Base-by-base conservation (phyloP, 2,888 invertebrate genomes). In the Rhogogaster chlorosoma region DNA sequence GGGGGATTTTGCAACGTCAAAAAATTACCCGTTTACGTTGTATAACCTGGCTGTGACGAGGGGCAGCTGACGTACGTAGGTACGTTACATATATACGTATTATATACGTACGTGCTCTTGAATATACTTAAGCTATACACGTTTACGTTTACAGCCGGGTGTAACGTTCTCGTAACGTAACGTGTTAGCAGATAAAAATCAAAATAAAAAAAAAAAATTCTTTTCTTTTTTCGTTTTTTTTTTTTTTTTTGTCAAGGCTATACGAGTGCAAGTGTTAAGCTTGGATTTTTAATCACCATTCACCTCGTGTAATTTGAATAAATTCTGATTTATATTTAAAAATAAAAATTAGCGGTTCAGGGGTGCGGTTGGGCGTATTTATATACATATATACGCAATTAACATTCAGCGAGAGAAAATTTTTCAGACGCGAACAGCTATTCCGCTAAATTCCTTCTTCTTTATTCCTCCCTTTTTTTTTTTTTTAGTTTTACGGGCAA, bases 101-200 rank as follows among this genome's bases (percentile, higher is more conserved):
- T n/a, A n/a, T n/a, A n/a, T n/a, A n/a, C n/a, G 67, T 32, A 73
- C 73, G 77, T 77, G 77, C 77, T 49, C 49, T 32, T 77, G 77
- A 77, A 77, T 77, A 77, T 29, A 38, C 29, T 77, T 45, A 53
- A 77, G 49, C 49, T 22, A 6, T 12, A 38, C 18, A 15, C 67
- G 32, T 67, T 29, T 29, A 57, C 61, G 61, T 26, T 61, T 71
- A 71, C 1, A 71, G 18, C 36, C 38, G 70, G 38, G n/a, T 53
- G 53, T 53, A n/a, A 53, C 53, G 2, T 53, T n/a, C 53, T 53
- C 53, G 36, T n/a, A 32, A 38, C 38, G n/a, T n/a, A 38, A 26
- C 70, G 70, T 71, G 70, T 36, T 71, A 12, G 70, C 36, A 36
- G 70, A 71, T 71, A 36, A 71, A 73, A 73, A 38, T 73, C 22